These are phyloP conservation scores for Coptodon bakossiorum DNA, from an alignment of 2,113 vertebrate genomes.

Conservation along the genomic window DNA sequence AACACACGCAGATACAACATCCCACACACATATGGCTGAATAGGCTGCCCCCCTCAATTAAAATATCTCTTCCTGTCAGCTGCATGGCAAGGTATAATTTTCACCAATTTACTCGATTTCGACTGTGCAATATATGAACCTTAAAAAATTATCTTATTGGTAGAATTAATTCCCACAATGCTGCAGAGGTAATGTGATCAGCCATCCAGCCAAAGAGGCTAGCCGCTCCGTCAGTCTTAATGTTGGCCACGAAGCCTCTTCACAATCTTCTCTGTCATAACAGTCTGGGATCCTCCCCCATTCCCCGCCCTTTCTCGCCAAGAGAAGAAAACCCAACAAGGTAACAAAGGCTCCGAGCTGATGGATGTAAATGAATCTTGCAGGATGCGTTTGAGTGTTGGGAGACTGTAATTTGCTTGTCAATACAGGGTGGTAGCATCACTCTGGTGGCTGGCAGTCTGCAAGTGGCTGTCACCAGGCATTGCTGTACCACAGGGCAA, in stretches of 20 bases:
- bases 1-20: neutral
- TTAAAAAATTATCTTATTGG: slow-evolving; percentile 93
- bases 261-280: slow-evolving; percentile 83
- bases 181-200: slow-evolving; percentile 85
- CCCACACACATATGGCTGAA: slow-evolving; percentile 15
- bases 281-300: slow-evolving; percentile 57
- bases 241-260: slow-evolving; percentile 78
- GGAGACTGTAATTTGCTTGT: slow-evolving; percentile 92
- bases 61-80: slow-evolving; percentile 88
- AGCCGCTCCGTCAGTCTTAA: slow-evolving; percentile 89
- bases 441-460: slow-evolving; percentile 73
- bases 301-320: slow-evolving; percentile 15
- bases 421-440: slow-evolving; percentile 78
- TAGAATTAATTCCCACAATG: slow-evolving; percentile 98
- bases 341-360: slow-evolving; percentile 74
- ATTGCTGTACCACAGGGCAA: slow-evolving; percentile 87
- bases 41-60: slow-evolving; percentile 84
- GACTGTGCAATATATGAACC: slow-evolving; percentile 97
- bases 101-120: slow-evolving; percentile 94
- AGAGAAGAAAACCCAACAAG: slow-evolving; percentile 53
- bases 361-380: slow-evolving; percentile 85
- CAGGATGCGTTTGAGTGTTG: slow-evolving; percentile 80
- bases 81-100: slow-evolving; percentile 94
- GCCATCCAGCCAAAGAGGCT: slow-evolving; percentile 82
- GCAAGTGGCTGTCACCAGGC: slow-evolving; percentile 87